Conservation (phyloP, 2,113 vertebrate genomes). For the Anser cygnoides region DNA sequence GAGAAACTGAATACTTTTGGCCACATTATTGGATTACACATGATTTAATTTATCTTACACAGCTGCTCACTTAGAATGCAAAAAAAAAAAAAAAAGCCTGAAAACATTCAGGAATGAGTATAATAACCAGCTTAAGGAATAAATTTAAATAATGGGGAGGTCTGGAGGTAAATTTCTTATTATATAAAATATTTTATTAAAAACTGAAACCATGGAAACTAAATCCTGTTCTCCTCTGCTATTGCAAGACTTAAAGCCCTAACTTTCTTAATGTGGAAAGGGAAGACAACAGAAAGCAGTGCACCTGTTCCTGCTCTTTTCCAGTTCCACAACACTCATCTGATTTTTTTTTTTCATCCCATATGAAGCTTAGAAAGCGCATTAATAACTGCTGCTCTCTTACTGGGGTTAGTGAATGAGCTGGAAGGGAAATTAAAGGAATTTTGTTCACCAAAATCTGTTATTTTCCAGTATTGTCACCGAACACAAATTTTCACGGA, state of each 20-base stretch:
- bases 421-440: neutral
- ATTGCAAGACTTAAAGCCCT: neutral
- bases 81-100: neutral
- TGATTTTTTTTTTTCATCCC: neutral
- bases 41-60: neutral
- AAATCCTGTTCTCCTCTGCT: neutral
- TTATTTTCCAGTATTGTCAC: neutral
- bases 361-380: neutral
- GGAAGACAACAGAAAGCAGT: neutral
- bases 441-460: neutral
- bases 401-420: neutral
- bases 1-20: neutral
- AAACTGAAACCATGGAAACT: neutral
- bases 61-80: neutral
- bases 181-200: neutral
- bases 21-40: constrained; percentile 27
- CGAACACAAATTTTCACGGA: neutral
- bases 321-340: neutral
- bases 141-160: neutral
- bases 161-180: neutral
- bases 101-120: neutral
- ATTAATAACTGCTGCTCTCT: neutral
- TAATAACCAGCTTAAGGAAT: constrained; percentile 2
- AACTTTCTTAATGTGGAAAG: neutral
- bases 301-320: neutral